Conservation (phyloP, 2,113 vertebrate genomes). For the Ifrita kowaldi region DNA sequence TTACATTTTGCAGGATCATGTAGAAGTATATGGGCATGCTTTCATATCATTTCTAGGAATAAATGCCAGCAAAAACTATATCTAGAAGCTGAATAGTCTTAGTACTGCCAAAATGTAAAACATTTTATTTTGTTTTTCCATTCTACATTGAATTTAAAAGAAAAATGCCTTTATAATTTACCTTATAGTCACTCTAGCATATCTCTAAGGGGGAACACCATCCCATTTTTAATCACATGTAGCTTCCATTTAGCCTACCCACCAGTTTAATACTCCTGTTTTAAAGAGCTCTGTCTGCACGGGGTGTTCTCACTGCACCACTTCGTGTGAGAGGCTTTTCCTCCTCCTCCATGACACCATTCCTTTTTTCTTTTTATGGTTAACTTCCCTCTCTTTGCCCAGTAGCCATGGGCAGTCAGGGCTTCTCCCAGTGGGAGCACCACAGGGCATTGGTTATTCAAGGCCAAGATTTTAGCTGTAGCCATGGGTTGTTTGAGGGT, state of each 20-base stretch:
- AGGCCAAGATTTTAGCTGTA: background rate
- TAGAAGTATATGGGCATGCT: background rate
- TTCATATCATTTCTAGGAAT: background rate
- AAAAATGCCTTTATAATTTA: background rate
- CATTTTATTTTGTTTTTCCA: background rate
- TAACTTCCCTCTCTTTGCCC: background rate
- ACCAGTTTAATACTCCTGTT: background rate
- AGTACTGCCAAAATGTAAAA: background rate
- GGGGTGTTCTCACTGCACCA: background rate
- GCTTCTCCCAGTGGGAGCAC: background rate
- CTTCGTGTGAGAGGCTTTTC: background rate
- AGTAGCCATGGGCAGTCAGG: background rate
- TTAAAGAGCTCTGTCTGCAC: background rate
- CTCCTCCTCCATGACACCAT: background rate
- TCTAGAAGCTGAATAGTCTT: background rate
- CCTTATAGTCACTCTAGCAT: background rate
- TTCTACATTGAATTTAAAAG: background rate
- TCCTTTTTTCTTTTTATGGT: background rate
- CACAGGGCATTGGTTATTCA: background rate
- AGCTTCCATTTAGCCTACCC: background rate
- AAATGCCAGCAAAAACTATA: background rate
- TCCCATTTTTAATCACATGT: background rate
- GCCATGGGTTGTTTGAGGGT: background rate
- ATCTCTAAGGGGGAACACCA: background rate
- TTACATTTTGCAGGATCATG: constrained; percentile 34